These are phyloP conservation scores for Sebastes melanostomus DNA, from an alignment of 2,797 vertebrate species.

Conservation along the genomic window DNA sequence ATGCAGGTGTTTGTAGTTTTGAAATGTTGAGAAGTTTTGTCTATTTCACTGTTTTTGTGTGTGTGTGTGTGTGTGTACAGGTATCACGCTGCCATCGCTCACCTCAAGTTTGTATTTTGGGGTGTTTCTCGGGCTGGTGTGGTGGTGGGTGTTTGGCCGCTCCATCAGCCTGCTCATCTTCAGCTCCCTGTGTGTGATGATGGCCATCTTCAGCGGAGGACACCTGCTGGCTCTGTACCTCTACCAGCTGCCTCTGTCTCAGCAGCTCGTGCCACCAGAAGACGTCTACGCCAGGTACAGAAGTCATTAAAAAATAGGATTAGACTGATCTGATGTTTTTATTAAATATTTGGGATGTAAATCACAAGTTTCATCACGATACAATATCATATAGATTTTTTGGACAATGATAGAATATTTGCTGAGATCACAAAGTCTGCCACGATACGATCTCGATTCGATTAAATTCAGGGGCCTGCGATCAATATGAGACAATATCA, in stretches of 20 bases:
- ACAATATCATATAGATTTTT: no score
- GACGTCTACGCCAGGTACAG: conserved; percentile 82
- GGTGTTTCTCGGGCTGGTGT: conserved; percentile 82
- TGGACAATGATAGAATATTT: no score
- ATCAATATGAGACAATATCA: no score
- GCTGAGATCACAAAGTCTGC: no score
- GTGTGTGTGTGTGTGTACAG: conserved; percentile 56
- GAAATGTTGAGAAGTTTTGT: background rate
- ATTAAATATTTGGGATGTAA: background rate
- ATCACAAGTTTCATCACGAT: no score
- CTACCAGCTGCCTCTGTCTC: conserved; percentile 85
- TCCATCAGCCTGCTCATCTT: conserved; percentile 78
- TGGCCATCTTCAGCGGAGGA: conserved; percentile 83
- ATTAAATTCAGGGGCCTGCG: no score
- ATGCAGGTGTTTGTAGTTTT: background rate
- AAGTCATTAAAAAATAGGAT: background rate
- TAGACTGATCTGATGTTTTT: background rate
- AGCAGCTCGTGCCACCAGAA: conserved; percentile 79
- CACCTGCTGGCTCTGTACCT: conserved; percentile 84
- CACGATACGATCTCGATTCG: no score
- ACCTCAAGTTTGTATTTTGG: conserved; percentile 85
- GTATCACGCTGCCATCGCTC: conserved; percentile 83
- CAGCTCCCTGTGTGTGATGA: conserved; percentile 84
- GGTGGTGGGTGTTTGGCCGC: conserved; percentile 84
- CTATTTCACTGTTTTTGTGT: background rate